Conservation (phyloP, 2,888 invertebrate genomes). For the Globia sparganii region DNA sequence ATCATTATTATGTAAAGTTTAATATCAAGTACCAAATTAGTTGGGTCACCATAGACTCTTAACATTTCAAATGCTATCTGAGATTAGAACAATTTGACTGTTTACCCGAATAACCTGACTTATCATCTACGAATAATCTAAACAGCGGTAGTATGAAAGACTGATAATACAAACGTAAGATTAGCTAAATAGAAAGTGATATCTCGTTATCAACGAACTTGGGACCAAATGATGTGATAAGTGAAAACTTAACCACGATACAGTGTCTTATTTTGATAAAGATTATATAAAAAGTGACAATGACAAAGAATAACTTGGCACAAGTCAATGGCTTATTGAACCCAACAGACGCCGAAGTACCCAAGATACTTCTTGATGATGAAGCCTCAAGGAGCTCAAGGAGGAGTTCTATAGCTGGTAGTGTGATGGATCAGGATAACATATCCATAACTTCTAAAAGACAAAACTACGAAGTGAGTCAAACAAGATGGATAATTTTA, state of each 20-base stretch:
- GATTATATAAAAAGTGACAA: constrained; percentile 32
- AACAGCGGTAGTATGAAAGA: constrained; percentile 58
- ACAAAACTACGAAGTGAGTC: constrained; percentile 90
- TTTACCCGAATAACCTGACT: constrained; percentile 6
- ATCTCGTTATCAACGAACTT: constrained; percentile 28
- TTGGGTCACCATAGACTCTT: not conserved
- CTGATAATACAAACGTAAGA: constrained; percentile 49
- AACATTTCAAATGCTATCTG: constrained; percentile 14
- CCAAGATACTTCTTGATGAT: constrained; percentile 67
- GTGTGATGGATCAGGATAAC: constrained; percentile 79
- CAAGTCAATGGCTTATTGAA: constrained; percentile 51
- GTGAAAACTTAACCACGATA: constrained; percentile 17
- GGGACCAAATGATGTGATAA: constrained; percentile 54
- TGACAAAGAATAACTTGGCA: constrained; percentile 54
- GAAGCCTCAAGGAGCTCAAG: constrained; percentile 57
- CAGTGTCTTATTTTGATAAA: constrained; percentile 46
- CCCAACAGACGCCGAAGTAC: constrained; percentile 65
- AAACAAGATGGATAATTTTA: constrained; percentile 95
- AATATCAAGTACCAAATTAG: not conserved
- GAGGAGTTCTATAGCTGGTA: constrained; percentile 72
- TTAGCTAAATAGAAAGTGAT: constrained; percentile 41
- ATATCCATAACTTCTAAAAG: not conserved
- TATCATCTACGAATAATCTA: constrained; percentile 44
- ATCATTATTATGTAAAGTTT: not conserved
- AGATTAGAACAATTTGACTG: constrained; percentile 30